Conservation (phyloP, 2,888 invertebrate genomes). For the Achlya flavicornis region DNA sequence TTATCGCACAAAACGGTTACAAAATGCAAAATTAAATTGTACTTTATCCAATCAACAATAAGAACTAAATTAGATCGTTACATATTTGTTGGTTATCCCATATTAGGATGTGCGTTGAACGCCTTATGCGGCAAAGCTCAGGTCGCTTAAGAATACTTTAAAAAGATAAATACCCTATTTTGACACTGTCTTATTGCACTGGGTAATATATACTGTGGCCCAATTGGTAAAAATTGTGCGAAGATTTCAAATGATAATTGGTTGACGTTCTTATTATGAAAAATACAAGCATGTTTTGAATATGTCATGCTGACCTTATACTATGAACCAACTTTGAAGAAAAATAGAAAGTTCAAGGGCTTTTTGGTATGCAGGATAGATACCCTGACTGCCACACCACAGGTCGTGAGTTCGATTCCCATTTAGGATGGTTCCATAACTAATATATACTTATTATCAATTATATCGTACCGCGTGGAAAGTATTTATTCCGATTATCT, state of each 20-base stretch:
- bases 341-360: no score
- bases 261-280: not conserved
- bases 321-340: no score
- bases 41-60: slow-evolving; percentile 38
- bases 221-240: slow-evolving; percentile 13
- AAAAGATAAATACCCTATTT: slow-evolving; percentile 57
- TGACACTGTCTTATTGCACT: slow-evolving; percentile 60
- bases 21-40: slow-evolving; percentile 39
- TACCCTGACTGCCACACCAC: no score
- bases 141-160: slow-evolving; percentile 45
- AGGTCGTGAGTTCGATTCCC: no score
- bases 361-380: no score
- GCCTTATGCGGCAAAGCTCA: slow-evolving; percentile 52
- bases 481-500: not conserved
- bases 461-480: not conserved
- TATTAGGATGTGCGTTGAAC: slow-evolving; percentile 44
- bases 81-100: slow-evolving; percentile 25
- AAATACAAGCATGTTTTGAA: not conserved
- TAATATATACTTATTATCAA: not conserved
- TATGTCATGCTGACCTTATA: no score
- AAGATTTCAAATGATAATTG: not conserved
- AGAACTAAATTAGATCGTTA: slow-evolving; percentile 39
- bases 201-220: slow-evolving; percentile 28
- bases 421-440: not conserved
- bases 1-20: slow-evolving; percentile 10